A percentile compares a stretch with the other conserved stretches of the same genome.
These are phyloP conservation scores for Trachythela sp. DNA, from an alignment of 64 coral and sea anemone species.

Conservation along the genomic window DNA sequence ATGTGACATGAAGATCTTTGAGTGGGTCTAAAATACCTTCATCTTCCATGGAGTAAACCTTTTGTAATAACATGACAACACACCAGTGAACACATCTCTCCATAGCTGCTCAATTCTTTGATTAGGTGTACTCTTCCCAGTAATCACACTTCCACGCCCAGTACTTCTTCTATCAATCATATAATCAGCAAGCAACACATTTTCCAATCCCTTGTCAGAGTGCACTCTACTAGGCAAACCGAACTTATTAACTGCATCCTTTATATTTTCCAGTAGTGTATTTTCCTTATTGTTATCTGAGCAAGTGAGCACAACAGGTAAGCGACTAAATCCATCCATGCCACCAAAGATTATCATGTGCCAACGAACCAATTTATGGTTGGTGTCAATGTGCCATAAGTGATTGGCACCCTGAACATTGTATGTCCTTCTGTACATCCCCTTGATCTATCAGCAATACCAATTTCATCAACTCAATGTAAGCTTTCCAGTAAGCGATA, in stretches of 20 bases:
- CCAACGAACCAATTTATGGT: neutral
- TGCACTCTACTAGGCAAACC: neutral
- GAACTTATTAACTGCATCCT: neutral
- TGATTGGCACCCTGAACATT: neutral
- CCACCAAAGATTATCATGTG: neutral
- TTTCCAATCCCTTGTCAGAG: neutral
- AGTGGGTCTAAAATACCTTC: slow-evolving; percentile 13
- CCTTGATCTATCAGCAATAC: neutral
- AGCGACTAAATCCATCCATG: neutral
- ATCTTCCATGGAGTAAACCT: neutral
- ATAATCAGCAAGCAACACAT: neutral
- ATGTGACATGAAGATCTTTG: neutral
- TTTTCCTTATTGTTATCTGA: neutral
- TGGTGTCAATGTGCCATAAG: neutral
- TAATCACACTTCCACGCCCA: neutral
- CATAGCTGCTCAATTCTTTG: neutral
- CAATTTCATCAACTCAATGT: neutral
- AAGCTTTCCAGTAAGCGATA: neutral
- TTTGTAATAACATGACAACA: neutral
- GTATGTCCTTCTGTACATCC: neutral
- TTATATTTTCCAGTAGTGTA: neutral
- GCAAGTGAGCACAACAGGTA: neutral
- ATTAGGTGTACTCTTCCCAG: neutral
- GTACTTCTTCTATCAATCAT: neutral
- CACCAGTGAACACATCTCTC: neutral